Evolutionary conservation across 2,113 vertebrate species (phyloP), one percentile per base, ranked within the genome.

Genomic region (Eidolon helvum): DNA sequence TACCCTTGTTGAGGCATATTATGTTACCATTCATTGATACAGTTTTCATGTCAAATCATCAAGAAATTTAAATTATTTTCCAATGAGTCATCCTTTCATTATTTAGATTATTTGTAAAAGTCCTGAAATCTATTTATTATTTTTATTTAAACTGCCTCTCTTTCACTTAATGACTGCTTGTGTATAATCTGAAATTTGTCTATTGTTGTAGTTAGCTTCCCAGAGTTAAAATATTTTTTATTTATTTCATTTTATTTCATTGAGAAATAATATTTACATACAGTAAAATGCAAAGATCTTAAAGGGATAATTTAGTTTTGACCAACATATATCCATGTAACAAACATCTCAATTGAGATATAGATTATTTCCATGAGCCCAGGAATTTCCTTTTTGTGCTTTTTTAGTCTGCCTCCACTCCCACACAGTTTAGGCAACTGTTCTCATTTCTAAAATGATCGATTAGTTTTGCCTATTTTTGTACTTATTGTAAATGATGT

Each of bases 191-290:
- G 10, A 79, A 50, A 24, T 1, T 19, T 87, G 88, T 82, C 18
- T n/a, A 26, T 63, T 86, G 9, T 38, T 55, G 78, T 80, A 55
- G 74, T 94, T 95, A 26, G 68, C 21, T 92, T 97, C 21, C 55
- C 21, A 30, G 78, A 78, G 12, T 61, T 40, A 10, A 1, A 84
- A 53, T 77, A 53, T 24, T 15, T 35, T 68, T 68, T 75, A 48
- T 59, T 75, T 68, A 68, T 69, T 89, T 69, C 40, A 65, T 92
- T 40, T 40, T 2, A 89, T 63, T 86, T 59, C 26, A 66, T 19
- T 55, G 30, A 22, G 3, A 66, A 95, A 71, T 30, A 33, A 85
- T 82, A 65, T 50, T 22, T 71, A 50, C 9, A 77, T 66, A 8
- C 1, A 68, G 1, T 48, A 40, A 69, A 85, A 74, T 45, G 4